These are phyloP conservation scores for Melinaea marsaeus DNA, from an alignment of 2,888 invertebrate species.

Conservation along the genomic window DNA sequence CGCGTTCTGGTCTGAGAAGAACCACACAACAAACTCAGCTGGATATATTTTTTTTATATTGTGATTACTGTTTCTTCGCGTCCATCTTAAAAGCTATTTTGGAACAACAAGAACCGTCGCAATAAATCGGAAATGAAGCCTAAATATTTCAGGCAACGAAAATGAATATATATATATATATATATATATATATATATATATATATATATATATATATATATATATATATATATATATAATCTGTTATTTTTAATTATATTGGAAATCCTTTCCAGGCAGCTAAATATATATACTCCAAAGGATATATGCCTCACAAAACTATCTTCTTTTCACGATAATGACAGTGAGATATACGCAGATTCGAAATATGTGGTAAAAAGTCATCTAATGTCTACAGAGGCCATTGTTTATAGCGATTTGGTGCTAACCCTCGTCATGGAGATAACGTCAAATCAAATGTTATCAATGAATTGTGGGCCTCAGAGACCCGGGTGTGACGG, in stretches of 20 bases:
- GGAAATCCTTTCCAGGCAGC: background rate
- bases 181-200: too few species aligned
- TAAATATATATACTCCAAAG: background rate
- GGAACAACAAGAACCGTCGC: too few species aligned
- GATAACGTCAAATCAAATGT: slow-evolving; percentile 39
- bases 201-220: too few species aligned
- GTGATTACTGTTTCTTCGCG: too few species aligned
- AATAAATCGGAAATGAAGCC: too few species aligned
- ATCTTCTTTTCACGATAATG: background rate
- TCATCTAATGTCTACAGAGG: slow-evolving; percentile 9
- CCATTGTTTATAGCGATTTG: slow-evolving; percentile 29
- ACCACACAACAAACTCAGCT: too few species aligned
- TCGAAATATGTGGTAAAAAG: slow-evolving; percentile 7
- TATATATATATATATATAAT: too few species aligned
- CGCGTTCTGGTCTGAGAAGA: too few species aligned
- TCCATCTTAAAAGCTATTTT: too few species aligned
- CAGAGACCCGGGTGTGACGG: slow-evolving; percentile 21
- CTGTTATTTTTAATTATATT: background rate
- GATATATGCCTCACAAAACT: background rate
- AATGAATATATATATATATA: too few species aligned
- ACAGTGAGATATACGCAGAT: background rate
- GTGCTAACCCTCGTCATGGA: slow-evolving; percentile 39
- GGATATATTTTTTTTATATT: too few species aligned
- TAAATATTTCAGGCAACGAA: too few species aligned
- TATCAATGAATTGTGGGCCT: slow-evolving; percentile 35